Percentiles rank a stretch among this genome's conserved stretches.
Conservation (phyloP, 2,113 vertebrate genomes). For the Gallinago jamesoni region DNA sequence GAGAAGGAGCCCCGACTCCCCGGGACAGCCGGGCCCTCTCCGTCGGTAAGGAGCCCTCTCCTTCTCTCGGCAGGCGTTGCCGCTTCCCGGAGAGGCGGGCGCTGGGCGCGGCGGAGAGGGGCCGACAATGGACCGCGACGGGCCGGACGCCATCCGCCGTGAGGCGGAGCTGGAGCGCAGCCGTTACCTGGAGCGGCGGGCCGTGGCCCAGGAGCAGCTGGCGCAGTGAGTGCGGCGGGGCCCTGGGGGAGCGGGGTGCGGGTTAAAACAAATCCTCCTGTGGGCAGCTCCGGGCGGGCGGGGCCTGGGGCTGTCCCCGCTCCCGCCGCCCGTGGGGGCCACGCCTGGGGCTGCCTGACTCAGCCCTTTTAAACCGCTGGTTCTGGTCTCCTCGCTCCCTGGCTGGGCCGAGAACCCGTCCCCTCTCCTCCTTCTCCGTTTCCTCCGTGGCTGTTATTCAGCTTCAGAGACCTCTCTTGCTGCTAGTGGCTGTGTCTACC, state of each 20-base stretch:
- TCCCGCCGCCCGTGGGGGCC: neutral
- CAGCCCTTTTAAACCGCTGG: rapidly evolving
- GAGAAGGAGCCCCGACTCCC: neutral
- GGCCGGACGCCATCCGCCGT: neutral
- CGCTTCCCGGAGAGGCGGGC: neutral
- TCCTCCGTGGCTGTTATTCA: neutral
- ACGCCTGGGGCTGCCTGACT: neutral
- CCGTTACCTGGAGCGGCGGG: neutral
- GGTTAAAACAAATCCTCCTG: too few relatives aligned
- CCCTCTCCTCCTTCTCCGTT: too few relatives aligned
- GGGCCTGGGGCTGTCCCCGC: too few relatives aligned
- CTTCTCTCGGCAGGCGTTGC: neutral
- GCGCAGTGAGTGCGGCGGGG: neutral
- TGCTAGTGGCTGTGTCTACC: rapidly evolving
- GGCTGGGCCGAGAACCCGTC: neutral
- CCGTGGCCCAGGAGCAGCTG: neutral
- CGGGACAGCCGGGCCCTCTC: neutral
- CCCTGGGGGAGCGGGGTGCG: neutral
- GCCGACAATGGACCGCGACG: neutral
- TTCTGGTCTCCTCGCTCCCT: rapidly evolving
- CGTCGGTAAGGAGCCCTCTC: neutral
- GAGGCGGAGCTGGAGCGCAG: neutral
- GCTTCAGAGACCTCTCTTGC: neutral
- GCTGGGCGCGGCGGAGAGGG: neutral
- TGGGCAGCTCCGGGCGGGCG: neutral